These are phyloP conservation scores for Dasyornis broadbenti DNA, from an alignment of 2,113 vertebrate genomes.

Conservation along the genomic window DNA sequence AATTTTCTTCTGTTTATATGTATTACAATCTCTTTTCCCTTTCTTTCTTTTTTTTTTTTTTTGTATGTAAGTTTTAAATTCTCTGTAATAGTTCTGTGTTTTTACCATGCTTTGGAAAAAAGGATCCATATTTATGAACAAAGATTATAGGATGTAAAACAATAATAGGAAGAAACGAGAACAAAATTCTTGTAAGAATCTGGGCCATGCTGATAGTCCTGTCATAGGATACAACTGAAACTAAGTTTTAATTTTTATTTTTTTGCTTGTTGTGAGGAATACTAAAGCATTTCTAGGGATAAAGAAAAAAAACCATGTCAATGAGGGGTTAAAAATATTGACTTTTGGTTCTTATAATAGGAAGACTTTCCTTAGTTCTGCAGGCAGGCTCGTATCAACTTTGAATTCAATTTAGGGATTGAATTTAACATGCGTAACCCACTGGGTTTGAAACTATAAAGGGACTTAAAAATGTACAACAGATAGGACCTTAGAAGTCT, in stretches of 20 bases:
- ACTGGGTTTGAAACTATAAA: slow-evolving; percentile 63
- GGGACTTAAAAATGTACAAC: slow-evolving; percentile 65
- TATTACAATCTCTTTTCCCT: neutral
- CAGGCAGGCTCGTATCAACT: slow-evolving; percentile 27
- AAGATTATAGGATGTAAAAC: neutral
- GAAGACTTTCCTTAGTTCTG: slow-evolving; percentile 32
- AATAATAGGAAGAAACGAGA: neutral
- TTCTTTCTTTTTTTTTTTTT: neutral
- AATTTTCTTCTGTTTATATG: neutral
- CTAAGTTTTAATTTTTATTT: neutral
- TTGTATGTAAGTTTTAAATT: neutral
- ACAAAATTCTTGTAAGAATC: neutral
- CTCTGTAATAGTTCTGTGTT: neutral
- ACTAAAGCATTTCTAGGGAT: neutral
- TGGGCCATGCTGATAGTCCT: neutral
- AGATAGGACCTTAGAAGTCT: slow-evolving; percentile 61
- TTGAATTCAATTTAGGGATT: slow-evolving; percentile 64
- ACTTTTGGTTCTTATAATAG: slow-evolving; percentile 10
- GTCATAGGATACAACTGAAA: neutral
- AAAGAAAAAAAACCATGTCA: neutral
- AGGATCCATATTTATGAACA: neutral
- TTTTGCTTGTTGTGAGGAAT: neutral
- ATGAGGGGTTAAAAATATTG: slow-evolving; percentile 50
- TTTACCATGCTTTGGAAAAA: neutral
- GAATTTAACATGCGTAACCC: slow-evolving; percentile 54